These are phyloP conservation scores for Spinus pinus DNA, from an alignment of 2,797 vertebrate genomes.

Conservation along the genomic window DNA sequence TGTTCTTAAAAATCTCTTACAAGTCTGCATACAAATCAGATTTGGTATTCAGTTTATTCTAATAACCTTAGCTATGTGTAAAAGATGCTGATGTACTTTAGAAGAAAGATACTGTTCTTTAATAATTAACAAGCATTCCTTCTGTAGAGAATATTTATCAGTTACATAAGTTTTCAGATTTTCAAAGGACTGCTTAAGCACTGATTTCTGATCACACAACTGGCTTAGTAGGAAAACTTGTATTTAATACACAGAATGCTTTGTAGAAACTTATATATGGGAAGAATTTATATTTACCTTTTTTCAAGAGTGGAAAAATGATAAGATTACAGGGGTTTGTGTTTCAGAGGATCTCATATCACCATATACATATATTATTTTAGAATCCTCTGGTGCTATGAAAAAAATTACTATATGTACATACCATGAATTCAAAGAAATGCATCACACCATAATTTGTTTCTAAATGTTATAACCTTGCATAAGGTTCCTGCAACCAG, in stretches of 20 bases:
- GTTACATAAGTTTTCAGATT: conserved; percentile 32
- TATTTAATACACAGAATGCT: not conserved
- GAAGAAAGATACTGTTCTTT: conserved; percentile 38
- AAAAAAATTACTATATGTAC: rapidly evolving
- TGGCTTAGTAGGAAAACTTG: not conserved
- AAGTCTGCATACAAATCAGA: conserved; percentile 44
- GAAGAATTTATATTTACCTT: not conserved
- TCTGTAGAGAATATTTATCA: conserved; percentile 40
- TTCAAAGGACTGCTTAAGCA: conserved; percentile 19
- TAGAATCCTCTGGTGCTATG: not conserved
- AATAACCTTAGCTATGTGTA: conserved; percentile 24
- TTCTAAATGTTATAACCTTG: not conserved
- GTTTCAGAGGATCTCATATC: not conserved
- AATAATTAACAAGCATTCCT: conserved; percentile 36
- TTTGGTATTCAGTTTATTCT: conserved; percentile 51
- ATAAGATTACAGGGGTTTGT: not conserved
- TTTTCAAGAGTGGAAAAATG: not conserved
- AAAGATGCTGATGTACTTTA: conserved; percentile 42
- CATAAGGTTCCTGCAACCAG: not conserved
- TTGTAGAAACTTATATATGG: conserved; percentile 18
- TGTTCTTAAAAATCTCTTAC: conserved; percentile 49
- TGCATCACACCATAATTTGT: not conserved
- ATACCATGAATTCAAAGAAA: not conserved
- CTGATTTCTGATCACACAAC: not conserved
- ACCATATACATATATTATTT: not conserved